Evolutionary conservation across 2,797 vertebrate genomes (phyloP).

Genomic region (Pseudopleuronectes americanus): DNA sequence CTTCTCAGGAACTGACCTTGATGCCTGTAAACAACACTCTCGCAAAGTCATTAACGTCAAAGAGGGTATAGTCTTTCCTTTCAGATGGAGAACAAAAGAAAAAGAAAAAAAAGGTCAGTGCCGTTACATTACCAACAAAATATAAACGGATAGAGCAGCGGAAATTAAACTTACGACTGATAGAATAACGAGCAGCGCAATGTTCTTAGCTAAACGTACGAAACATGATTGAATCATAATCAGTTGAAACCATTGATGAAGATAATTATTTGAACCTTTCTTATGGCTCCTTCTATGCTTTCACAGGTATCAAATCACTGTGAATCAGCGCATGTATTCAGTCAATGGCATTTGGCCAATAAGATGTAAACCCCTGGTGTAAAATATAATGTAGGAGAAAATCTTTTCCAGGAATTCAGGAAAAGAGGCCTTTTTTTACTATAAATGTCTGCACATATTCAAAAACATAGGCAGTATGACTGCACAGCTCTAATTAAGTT

Average conservation of each 20-base stretch:
- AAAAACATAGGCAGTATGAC: background rate
- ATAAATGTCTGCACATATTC: background rate
- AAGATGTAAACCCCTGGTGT: background rate
- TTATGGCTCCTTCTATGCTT: background rate
- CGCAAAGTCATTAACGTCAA: conserved; percentile 80
- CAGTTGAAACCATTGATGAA: conserved; percentile 3
- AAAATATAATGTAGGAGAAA: background rate
- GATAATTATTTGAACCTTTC: background rate
- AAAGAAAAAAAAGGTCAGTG: conserved; percentile 37
- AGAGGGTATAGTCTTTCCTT: conserved; percentile 54
- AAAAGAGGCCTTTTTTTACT: conserved; percentile 1
- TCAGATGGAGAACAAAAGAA: conserved; percentile 12
- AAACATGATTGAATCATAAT: background rate
- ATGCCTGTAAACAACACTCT: conserved; percentile 78
- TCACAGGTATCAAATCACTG: conserved; percentile 11
- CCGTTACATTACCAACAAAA: conserved; percentile 58
- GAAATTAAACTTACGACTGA: conserved; percentile 26
- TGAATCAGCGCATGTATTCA: conserved; percentile 4
- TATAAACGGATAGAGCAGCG: conserved; percentile 24
- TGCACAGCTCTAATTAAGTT: background rate
- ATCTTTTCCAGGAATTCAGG: conserved; percentile 21
- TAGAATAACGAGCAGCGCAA: conserved; percentile 9
- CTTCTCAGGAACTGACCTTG: conserved; percentile 83
- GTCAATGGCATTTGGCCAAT: conserved; percentile 8
- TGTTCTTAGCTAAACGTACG: conserved; percentile 5